Conservation (phyloP, 2,113 vertebrate species). For the Pycnonotus jocosus region DNA sequence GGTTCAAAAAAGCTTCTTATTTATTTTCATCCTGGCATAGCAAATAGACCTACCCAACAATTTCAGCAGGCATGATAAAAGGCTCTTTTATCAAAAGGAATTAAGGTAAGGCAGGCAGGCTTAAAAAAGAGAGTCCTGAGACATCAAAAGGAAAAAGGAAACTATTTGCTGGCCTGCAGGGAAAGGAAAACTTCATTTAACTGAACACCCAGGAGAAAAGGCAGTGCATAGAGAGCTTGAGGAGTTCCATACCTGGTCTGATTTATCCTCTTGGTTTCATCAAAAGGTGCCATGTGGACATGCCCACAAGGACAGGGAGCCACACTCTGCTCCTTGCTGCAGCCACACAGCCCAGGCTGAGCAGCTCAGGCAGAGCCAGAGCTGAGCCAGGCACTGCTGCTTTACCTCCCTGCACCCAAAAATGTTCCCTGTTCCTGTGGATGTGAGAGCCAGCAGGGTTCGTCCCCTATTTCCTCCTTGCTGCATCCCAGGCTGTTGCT, state of each 20-base stretch:
- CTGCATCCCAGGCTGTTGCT: background rate
- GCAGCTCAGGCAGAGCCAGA: background rate
- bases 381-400: background rate
- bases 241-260: background rate
- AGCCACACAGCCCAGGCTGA: background rate
- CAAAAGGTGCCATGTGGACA: background rate
- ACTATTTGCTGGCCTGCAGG: background rate
- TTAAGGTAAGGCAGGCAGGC: background rate
- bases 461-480: background rate
- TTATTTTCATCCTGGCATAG: background rate
- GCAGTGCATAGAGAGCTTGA: background rate
- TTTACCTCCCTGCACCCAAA: background rate
- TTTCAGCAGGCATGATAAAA: background rate
- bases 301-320: background rate
- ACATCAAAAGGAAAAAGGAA: background rate
- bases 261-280: background rate
- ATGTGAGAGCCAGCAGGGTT: background rate
- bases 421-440: background rate
- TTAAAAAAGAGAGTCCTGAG: background rate
- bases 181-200: background rate
- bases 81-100: background rate
- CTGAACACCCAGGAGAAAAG: background rate
- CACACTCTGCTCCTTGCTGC: background rate
- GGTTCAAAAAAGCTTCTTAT: background rate
- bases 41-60: background rate